phyloP scores from a whole-genome alignment of 1,140 invertebrate genomes.

The Yoshiicerus persimilis region DNA sequence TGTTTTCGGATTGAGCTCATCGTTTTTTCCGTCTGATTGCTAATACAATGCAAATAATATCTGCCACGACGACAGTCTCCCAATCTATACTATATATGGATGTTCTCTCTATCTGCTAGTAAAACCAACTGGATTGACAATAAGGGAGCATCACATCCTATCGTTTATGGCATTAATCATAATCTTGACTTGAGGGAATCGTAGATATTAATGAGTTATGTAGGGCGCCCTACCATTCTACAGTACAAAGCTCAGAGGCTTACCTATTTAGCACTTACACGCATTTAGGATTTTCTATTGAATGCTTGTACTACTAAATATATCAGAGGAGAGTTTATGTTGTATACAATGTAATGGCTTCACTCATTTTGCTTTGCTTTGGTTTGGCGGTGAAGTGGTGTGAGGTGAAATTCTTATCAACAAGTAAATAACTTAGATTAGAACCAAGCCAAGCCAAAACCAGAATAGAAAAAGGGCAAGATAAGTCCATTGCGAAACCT shows the following conservation, averaged over 20 bases:
- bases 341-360: neutral
- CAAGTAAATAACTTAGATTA: slow-evolving; percentile 23
- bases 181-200: slow-evolving; percentile 22
- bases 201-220: slow-evolving; percentile 21
- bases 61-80: neutral
- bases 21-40: slow-evolving; percentile 21
- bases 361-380: neutral
- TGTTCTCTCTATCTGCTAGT: neutral
- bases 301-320: neutral
- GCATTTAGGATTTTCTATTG: neutral
- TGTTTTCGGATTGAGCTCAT: neutral
- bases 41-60: slow-evolving; percentile 8
- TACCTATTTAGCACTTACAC: neutral
- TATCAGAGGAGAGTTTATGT: neutral
- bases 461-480: slow-evolving; percentile 21
- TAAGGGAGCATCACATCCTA: neutral
- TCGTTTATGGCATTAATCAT: slow-evolving; percentile 8
- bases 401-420: slow-evolving; percentile 20
- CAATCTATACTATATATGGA: neutral
- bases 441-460: neutral
- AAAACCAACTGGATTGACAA: neutral
- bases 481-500: slow-evolving; percentile 16
- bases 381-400: slow-evolving; percentile 4
- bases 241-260: neutral
- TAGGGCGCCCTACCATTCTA: neutral